Base-by-base conservation (phyloP, 2,888 invertebrate species). In the Mechanitis mazaeus region DNA sequence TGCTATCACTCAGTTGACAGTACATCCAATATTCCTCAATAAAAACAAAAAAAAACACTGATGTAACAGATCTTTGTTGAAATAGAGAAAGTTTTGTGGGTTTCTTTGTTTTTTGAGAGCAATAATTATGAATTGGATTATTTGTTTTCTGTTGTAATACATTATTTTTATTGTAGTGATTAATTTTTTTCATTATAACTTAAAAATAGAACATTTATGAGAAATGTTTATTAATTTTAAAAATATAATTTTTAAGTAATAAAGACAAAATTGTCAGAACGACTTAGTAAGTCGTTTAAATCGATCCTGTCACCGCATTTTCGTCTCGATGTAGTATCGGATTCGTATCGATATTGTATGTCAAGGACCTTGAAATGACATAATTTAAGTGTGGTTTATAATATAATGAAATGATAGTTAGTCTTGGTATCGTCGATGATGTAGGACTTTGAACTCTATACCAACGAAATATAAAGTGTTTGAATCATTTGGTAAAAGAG, bases 241-340 rank as follows among this genome's bases (percentile, higher is more conserved):
- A 3, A 50, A 50, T 50, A 31, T 31, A 6, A 28, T 47, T 47
- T 38, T 2, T 38, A 38, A 33, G 20, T 46, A 59, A 50, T 56
- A 35, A 63, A 63, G 54, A 50, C 55, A 55, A 55, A 50, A 50
- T 55, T 53, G 54, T 55, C 55, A 53, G 45, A 45, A 58, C 56
- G 45, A 55, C 56, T 47, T 54, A n/a, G 42, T 46, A 54, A 54
- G 35, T 61, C 12, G 33, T 54, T 55, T 46, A 55, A 62, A 64
- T 64, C 61, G 64, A 59, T 64, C 64, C 58, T 57, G 50, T 66
- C 64, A 66, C 66, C 66, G 60, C 66, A 66, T 64, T 53, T 56
- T 50, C 35, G 59, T 65, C 64, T 64, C 64, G 64, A 53, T 56
- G 54, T 63, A 59, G 46, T 50, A 50, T 50, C 50, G 50, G 50